Conservation (phyloP, 2,888 invertebrate species). For the Machimus rusticus region DNA sequence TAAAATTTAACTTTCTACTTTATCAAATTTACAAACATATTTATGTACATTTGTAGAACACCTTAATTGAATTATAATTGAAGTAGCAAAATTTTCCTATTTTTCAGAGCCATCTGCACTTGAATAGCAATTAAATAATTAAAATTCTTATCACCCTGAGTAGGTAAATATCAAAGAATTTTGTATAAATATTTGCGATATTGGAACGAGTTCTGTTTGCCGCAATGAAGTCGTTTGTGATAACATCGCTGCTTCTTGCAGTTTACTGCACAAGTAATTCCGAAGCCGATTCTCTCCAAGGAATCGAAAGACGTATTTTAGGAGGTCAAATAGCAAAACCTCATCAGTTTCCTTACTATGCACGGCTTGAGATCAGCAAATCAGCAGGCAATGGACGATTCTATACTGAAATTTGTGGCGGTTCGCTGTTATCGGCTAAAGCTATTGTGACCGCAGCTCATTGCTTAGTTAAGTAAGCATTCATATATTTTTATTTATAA, state of each 20-base stretch:
- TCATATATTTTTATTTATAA: background rate
- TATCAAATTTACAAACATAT: background rate
- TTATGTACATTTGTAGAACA: background rate
- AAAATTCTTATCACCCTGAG: background rate
- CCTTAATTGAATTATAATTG: background rate
- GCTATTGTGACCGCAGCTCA: constrained; percentile 43
- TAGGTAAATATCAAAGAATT: background rate
- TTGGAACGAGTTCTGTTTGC: background rate
- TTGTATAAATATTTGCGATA: background rate
- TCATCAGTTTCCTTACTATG: constrained; percentile 56
- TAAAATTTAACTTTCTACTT: background rate
- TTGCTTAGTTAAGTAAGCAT: constrained; percentile 9
- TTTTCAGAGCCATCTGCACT: background rate
- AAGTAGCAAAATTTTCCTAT: background rate
- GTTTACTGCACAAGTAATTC: background rate
- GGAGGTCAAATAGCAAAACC: constrained; percentile 58
- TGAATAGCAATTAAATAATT: background rate
- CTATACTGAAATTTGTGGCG: constrained; percentile 30
- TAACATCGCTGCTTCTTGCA: background rate
- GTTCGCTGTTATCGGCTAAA: constrained; percentile 29
- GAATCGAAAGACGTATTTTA: constrained; percentile 55
- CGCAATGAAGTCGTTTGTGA: background rate
- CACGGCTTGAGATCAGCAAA: background rate
- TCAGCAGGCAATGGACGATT: background rate
- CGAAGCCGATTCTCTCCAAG: background rate